A percentile compares a stretch with the other conserved stretches of the same genome.
Evolutionary conservation across 2,797 vertebrate species (phyloP).

Genomic region (Artibeus lituratus): DNA sequence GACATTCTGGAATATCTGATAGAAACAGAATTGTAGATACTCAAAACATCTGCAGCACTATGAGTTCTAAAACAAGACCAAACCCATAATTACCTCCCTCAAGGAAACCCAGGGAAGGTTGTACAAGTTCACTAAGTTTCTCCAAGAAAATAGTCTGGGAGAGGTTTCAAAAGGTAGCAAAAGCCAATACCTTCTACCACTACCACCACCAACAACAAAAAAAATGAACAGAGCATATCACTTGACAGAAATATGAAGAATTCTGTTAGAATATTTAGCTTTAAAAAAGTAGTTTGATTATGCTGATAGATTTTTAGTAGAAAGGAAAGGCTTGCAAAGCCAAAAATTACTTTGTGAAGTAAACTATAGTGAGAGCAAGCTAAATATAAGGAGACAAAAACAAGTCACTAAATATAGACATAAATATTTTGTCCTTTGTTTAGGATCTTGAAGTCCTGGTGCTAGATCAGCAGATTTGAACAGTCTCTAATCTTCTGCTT

Average conservation of each 20-base stretch:
- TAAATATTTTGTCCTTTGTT: not conserved
- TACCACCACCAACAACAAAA: not conserved
- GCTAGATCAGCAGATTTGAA: not conserved
- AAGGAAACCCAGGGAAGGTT: not conserved
- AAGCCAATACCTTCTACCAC: not conserved
- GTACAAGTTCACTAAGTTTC: not conserved
- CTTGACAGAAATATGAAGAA: not conserved
- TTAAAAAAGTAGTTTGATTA: not conserved
- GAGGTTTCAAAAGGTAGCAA: not conserved
- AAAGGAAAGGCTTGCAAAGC: not conserved
- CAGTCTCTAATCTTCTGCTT: not conserved
- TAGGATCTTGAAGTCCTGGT: not conserved
- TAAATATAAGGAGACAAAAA: not conserved
- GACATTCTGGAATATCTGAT: not conserved
- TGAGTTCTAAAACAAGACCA: not conserved
- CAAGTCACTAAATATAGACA: not conserved
- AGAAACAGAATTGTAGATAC: not conserved
- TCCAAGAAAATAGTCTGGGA: not conserved
- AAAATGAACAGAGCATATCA: not conserved
- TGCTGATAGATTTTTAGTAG: not conserved
- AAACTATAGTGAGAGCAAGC: not conserved
- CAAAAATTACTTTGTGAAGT: not conserved
- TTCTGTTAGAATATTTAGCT: not conserved
- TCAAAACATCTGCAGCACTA: not conserved
- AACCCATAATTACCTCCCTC: not conserved